These are phyloP conservation scores for Rotaria socialis DNA, from an alignment of 2,888 invertebrate species.

Conservation along the genomic window DNA sequence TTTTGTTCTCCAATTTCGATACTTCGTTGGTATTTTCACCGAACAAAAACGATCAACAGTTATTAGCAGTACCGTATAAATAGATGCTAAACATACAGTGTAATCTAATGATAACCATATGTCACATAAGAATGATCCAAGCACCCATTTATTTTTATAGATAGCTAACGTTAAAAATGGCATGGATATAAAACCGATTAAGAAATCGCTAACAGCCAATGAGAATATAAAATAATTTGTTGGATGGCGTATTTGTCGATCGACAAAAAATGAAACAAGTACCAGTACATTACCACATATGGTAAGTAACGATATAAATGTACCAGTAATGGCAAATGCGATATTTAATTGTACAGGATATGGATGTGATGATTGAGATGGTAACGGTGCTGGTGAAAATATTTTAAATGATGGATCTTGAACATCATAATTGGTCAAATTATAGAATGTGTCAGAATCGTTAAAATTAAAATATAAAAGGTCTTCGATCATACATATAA, in stretches of 20 bases:
- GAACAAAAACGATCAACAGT: constrained; percentile 97
- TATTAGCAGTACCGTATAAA: constrained; percentile 94
- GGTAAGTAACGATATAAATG: constrained; percentile 35
- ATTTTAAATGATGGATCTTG: background rate
- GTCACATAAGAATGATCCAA: constrained; percentile 90
- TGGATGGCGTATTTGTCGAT: constrained; percentile 81
- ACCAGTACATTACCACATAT: constrained; percentile 81
- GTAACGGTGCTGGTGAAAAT: background rate
- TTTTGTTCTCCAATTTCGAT: constrained; percentile 91
- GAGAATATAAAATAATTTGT: constrained; percentile 99
- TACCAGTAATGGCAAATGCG: background rate
- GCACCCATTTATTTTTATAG: constrained; percentile 89
- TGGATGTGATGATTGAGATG: background rate
- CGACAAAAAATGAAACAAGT: constrained; percentile 85
- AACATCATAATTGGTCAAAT: constrained; percentile 19
- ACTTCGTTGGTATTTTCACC: constrained; percentile 93
- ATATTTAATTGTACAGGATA: background rate
- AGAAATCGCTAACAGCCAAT: constrained; percentile 88
- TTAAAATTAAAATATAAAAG: background rate
- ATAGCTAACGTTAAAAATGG: constrained; percentile 97
- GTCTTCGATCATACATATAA: constrained; percentile 25
- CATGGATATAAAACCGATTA: constrained; percentile 95
- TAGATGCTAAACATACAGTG: constrained; percentile 94
- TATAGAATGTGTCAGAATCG: background rate
- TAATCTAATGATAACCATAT: constrained; percentile 97